phyloP scores from a whole-genome alignment of 1,140 invertebrate species.

The Tribolium madens region DNA sequence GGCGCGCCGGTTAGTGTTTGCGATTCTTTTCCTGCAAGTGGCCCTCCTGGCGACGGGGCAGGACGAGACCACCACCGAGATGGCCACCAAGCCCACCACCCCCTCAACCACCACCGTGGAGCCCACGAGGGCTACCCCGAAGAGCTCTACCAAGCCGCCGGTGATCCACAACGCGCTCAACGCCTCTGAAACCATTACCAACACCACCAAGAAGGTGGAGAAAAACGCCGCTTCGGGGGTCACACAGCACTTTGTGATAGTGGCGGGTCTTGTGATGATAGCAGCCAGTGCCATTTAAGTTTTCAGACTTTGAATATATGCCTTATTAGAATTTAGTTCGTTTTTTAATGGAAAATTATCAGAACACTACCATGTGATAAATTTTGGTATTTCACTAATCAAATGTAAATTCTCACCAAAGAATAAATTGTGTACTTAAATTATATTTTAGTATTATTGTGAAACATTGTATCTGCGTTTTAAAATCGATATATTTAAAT shows the following conservation, averaged over 20 bases:
- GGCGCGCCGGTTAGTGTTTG: slow-evolving; percentile 24
- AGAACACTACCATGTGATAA: slow-evolving; percentile 5
- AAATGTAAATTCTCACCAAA: slow-evolving; percentile 27
- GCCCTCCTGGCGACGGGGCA: background rate
- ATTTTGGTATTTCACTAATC: slow-evolving; percentile 23
- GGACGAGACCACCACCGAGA: background rate
- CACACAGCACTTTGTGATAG: background rate
- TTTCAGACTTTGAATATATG: slow-evolving; percentile 3
- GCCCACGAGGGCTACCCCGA: background rate
- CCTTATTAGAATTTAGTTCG: background rate
- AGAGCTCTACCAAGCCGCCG: background rate
- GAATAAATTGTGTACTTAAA: slow-evolving; percentile 27
- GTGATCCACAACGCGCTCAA: background rate
- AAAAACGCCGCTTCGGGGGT: background rate
- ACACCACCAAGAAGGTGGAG: background rate
- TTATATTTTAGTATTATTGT: background rate
- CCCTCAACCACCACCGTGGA: background rate
- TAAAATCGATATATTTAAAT: background rate
- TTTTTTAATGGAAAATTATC: background rate
- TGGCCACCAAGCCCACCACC: too few relatives aligned
- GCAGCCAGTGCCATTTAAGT: slow-evolving; percentile 25
- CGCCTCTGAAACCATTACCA: background rate
- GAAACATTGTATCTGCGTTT: background rate
- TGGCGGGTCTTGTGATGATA: background rate
- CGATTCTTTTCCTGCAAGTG: background rate